Evolutionary conservation across 2,113 vertebrate species (phyloP).

Genomic region (Formicarius rufipectus): DNA sequence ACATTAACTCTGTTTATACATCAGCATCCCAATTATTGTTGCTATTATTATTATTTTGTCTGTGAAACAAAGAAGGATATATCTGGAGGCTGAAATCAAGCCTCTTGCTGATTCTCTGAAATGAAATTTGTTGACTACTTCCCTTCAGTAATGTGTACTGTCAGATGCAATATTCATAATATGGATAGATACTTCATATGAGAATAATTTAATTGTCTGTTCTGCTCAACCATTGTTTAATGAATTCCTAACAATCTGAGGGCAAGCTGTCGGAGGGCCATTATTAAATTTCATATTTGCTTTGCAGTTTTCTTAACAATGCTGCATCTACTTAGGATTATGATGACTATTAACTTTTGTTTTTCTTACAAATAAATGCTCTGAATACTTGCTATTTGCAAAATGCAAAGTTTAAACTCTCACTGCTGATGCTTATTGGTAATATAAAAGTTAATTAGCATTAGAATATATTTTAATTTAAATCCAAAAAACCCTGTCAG

Average conservation of each 20-base stretch:
- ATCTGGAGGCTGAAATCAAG: slow-evolving; percentile 62
- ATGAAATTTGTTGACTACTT: slow-evolving; percentile 66
- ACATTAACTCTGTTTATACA: slow-evolving; percentile 35
- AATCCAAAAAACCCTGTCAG: background rate
- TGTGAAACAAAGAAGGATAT: slow-evolving; percentile 44
- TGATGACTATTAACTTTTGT: slow-evolving; percentile 53
- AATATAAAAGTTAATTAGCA: background rate
- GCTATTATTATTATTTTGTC: slow-evolving; percentile 25
- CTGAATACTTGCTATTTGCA: background rate
- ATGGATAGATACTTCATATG: slow-evolving; percentile 62
- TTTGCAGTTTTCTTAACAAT: slow-evolving; percentile 61
- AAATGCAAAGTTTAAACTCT: slow-evolving; percentile 28
- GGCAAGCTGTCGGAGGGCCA: slow-evolving; percentile 49
- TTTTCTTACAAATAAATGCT: slow-evolving; percentile 34
- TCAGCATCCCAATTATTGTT: slow-evolving; percentile 47
- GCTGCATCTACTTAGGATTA: slow-evolving; percentile 63
- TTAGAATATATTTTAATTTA: slow-evolving; percentile 3
- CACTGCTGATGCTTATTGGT: background rate
- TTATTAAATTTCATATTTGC: slow-evolving; percentile 73
- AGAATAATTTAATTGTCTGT: slow-evolving; percentile 74
- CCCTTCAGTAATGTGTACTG: slow-evolving; percentile 61
- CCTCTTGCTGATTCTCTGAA: slow-evolving; percentile 67
- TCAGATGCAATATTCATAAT: slow-evolving; percentile 71
- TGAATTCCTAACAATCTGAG: slow-evolving; percentile 73
- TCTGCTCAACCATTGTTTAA: slow-evolving; percentile 72